Conservation (phyloP, 1,140 invertebrate genomes). For the Babylonia areolata region DNA sequence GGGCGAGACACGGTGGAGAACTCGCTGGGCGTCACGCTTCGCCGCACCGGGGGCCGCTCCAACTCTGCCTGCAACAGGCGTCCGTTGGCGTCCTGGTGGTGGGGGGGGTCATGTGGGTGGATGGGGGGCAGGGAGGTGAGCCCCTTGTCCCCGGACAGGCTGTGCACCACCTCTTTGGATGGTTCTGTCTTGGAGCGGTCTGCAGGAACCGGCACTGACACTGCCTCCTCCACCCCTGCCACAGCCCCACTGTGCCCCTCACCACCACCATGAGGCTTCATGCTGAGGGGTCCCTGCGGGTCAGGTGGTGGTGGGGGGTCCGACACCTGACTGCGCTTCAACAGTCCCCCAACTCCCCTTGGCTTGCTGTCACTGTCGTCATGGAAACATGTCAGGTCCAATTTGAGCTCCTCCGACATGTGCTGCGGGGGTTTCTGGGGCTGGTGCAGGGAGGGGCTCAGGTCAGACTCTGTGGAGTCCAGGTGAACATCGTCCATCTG, state of each 20-base stretch:
- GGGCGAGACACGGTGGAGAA: background rate
- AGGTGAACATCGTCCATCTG: background rate
- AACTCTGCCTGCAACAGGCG: background rate
- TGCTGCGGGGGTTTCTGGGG: background rate
- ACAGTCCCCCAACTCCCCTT: background rate
- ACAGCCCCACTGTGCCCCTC: too few species aligned
- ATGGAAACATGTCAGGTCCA: slow-evolving; percentile 8
- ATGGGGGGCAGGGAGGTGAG: slow-evolving; percentile 22
- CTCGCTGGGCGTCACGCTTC: slow-evolving; percentile 4
- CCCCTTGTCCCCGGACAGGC: background rate
- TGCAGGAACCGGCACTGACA: background rate
- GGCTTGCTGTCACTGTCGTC: slow-evolving; percentile 12
- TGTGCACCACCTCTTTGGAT: background rate
- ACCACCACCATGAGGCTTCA: background rate
- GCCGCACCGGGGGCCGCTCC: background rate
- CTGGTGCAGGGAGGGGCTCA: background rate
- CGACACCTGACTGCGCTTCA: background rate
- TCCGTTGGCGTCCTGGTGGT: background rate
- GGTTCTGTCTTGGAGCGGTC: slow-evolving; percentile 20
- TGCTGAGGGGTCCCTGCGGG: background rate
- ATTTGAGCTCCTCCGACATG: slow-evolving; percentile 23
- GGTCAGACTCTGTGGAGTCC: slow-evolving; percentile 19
- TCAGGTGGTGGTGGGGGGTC: background rate
- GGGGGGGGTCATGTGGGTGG: background rate
- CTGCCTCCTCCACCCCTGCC: background rate